Base-by-base conservation (phyloP, 2,888 invertebrate genomes). In the Patella caerulea region DNA sequence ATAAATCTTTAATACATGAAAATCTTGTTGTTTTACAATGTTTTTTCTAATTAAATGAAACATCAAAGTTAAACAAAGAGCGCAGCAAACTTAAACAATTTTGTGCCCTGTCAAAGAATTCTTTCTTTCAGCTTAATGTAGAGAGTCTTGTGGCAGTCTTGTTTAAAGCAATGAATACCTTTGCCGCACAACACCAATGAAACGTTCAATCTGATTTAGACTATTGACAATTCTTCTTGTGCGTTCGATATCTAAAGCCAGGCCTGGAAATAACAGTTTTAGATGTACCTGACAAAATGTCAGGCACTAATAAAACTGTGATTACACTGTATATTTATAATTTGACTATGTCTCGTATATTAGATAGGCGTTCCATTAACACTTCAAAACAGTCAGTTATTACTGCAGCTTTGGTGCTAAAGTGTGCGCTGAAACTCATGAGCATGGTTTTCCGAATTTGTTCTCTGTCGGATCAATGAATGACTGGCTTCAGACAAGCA, bases 271-370 rank as follows among this genome's bases (percentile, higher is more conserved):
- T 24, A 24, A 24, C 24, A 24, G 24, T 24, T 24, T 24, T 24
- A 24, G 24, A 24, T 24, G 24, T 24, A 24, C 24, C 24, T 24
- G 24, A 24, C 24, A 24, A 24, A 24, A 24, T 24, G 24, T 24
- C 24, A 24, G 24, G 24, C 24, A 24, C 24, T 24, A 24, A 24
- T 24, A 24, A 24, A 24, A 24, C 84, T 84, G 75, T 86, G 81
- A 53, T 82, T 79, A n/a, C n/a, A n/a, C n/a, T n/a, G n/a, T n/a
- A 71, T 81, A 81, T 74, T 85, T 86, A 74, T 86, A 84, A 17
- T 73, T 56, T 14, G 85, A 83, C 77, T 76, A 86, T n/a, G 83
- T 84, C 56, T 82, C 72, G 12, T 9, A 83, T 54, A 29, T 81
- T 82, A 14, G 74, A 81, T 52, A 80, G 84, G 52, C 81, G 59